Conservation (phyloP, 2,113 vertebrate species). For the Rostratula benghalensis region DNA sequence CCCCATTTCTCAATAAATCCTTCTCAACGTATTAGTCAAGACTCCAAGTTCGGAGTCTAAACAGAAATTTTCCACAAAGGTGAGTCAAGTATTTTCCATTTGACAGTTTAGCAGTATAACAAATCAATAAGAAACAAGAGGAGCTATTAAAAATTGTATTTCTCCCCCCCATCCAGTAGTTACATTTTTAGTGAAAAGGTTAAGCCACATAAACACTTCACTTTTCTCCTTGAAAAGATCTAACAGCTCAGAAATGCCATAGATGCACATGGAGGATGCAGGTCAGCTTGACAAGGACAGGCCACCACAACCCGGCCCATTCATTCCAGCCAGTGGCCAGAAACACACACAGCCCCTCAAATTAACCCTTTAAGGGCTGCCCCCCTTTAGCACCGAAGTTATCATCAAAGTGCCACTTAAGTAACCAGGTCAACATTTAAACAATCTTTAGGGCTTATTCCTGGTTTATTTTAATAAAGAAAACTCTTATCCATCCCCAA, state of each 20-base stretch:
- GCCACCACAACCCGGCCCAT: not conserved
- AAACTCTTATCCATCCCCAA: not conserved
- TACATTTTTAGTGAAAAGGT: constrained; percentile 47
- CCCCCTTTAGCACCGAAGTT: not conserved
- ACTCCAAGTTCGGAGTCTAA: not conserved
- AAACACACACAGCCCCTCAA: not conserved
- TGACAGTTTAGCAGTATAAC: not conserved
- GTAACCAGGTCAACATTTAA: not conserved
- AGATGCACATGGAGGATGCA: not conserved
- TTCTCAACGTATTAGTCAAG: not conserved
- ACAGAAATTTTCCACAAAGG: not conserved
- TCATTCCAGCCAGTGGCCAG: not conserved
- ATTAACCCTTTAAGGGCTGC: not conserved
- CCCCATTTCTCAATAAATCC: not conserved
- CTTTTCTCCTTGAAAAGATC: constrained; percentile 28
- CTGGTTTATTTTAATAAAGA: constrained; percentile 39
- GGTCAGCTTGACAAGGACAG: not conserved
- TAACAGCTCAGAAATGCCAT: not conserved
- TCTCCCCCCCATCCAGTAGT: not conserved
- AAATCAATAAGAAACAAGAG: constrained; percentile 24
- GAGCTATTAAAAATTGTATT: constrained; percentile 63
- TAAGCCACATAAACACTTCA: constrained; percentile 45
- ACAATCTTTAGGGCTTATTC: not conserved
- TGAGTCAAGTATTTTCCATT: not conserved
- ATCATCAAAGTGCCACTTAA: not conserved